Base-by-base conservation (phyloP, 2,888 invertebrate species). In the Philereme vetulata region DNA sequence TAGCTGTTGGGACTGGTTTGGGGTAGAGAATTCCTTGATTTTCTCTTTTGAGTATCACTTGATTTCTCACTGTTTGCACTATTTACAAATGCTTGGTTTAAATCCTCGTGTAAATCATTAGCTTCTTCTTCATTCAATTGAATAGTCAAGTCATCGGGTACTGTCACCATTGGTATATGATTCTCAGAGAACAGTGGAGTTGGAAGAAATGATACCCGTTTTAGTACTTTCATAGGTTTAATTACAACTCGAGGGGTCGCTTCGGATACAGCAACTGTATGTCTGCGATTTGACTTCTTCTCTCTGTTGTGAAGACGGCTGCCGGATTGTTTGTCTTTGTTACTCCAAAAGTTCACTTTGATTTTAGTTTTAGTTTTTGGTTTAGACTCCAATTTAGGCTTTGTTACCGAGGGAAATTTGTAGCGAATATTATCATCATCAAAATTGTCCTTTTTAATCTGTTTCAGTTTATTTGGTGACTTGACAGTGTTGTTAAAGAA, bases 281-380 rank as follows among this genome's bases (percentile, higher is more conserved):
- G 86, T 59, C 89, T 79, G 10, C 84, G 80, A 56, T 77, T 85
- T 8, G 73, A 68, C 51, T 77, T 84, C 9, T 66, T 56, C 9
- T 81, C 79, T 45, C 71, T 61, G 54, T 81, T 84, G 61, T 83
- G 78, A 11, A 85, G 68, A 43, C 85, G 76, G 51, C 74, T 85
- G 3, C 75, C 70, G 43, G 75, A 72, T 62, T 75, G 79, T 65
- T 89, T 90, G 63, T 78, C 85, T 66, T 89, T 91, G 64, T 79
- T 86, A 64, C 91, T 91, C 92, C 92, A 92, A 66, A 92, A 92
- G 66, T 92, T 92, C 0, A 92, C 90, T 78, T 92, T 92, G 5
- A 91, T 88, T 76, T 86, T 90, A 10, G 82, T 78, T 74, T 86
- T 90, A 6, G 81, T 72, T 74, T 90, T 90, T 11, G 80, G 71